Conservation (phyloP, 2,797 vertebrate species). For the Mareca penelope region DNA sequence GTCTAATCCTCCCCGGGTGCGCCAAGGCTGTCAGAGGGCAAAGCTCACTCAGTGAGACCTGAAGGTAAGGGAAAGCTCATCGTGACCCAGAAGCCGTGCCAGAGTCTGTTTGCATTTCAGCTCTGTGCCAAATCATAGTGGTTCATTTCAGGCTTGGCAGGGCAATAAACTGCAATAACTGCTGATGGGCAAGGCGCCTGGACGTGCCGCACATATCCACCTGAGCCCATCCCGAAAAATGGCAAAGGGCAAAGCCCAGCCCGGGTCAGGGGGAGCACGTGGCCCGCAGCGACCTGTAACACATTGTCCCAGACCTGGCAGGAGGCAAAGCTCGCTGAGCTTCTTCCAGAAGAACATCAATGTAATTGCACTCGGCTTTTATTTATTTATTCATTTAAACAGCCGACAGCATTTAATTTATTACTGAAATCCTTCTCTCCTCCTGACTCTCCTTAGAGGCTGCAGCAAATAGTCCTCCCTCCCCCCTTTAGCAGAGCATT, state of each 20-base stretch:
- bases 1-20: background rate
- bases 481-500: background rate
- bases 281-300: background rate
- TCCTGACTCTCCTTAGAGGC: background rate
- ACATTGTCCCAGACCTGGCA: background rate
- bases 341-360: background rate
- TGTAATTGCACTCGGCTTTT: background rate
- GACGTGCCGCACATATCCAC: accelerated
- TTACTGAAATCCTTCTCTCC: constrained; percentile 1
- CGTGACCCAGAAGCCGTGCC: background rate
- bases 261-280: background rate
- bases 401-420: background rate
- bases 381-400: constrained; percentile 19
- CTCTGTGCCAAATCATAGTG: background rate
- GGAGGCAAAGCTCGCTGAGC: background rate
- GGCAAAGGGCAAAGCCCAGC: background rate
- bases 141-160: background rate
- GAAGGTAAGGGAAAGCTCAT: background rate
- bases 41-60: background rate
- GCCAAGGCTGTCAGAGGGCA: background rate
- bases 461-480: background rate
- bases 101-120: background rate
- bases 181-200: accelerated
- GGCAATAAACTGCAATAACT: background rate
- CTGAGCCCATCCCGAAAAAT: background rate